phyloP scores from a whole-genome alignment of 1,140 invertebrate genomes.

The Zaprionus gabonicus region DNA sequence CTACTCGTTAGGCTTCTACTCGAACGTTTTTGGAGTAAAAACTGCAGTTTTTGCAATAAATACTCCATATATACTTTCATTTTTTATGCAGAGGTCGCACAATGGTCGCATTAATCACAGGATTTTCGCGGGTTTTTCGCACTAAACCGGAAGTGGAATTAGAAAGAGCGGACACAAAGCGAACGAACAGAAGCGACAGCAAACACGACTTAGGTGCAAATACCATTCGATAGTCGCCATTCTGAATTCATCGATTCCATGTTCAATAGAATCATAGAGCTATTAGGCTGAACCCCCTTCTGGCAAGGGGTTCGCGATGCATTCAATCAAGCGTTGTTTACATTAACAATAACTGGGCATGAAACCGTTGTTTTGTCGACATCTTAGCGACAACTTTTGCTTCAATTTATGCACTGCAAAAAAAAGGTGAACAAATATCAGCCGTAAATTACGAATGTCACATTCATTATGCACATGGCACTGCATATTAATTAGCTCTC shows the following conservation, averaged over 20 bases:
- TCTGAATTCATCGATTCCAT: background rate
- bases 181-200: constrained; percentile 17
- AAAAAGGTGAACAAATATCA: constrained; percentile 70
- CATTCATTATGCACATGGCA: constrained; percentile 81
- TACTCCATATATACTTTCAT: constrained; percentile 11
- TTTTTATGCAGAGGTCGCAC: constrained; percentile 35
- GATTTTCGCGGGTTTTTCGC: constrained; percentile 65
- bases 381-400: constrained; percentile 65
- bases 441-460: constrained; percentile 81
- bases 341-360: constrained; percentile 71
- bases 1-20: constrained; percentile 51
- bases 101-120: constrained; percentile 50
- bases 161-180: constrained; percentile 2
- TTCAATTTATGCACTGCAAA: constrained; percentile 58
- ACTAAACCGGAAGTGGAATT: constrained; percentile 71
- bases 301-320: constrained; percentile 1
- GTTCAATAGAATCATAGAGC: constrained; percentile 41
- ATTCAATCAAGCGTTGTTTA: constrained; percentile 62
- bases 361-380: constrained; percentile 78
- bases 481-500: constrained; percentile 78
- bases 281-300: background rate
- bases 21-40: constrained; percentile 58
- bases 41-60: constrained; percentile 45
- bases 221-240: constrained; percentile 40
- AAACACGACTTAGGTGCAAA: constrained; percentile 40